These are phyloP conservation scores for Holotrichia oblita DNA, from an alignment of 1,140 invertebrate genomes.

Conservation along the genomic window DNA sequence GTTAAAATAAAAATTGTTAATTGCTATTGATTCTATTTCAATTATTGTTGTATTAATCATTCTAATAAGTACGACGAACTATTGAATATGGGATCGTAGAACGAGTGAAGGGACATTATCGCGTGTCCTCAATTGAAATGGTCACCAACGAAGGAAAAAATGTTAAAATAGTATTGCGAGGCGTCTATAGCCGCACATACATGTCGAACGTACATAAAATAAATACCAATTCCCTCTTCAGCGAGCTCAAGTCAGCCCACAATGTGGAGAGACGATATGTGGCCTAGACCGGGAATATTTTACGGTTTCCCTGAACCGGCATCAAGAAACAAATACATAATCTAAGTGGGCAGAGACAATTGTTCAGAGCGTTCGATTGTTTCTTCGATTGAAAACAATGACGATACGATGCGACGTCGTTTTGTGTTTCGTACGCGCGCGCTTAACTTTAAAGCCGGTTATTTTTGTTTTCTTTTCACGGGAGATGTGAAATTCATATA, in stretches of 20 bases:
- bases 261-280: background rate
- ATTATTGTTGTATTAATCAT: too few relatives aligned
- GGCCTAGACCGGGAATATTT: slow-evolving; percentile 14
- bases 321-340: slow-evolving; percentile 19
- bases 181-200: slow-evolving; percentile 26
- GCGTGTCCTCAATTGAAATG: slow-evolving; percentile 2
- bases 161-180: slow-evolving; percentile 14
- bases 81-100: background rate
- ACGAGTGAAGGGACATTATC: background rate
- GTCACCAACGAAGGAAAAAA: background rate
- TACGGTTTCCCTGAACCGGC: slow-evolving; percentile 24
- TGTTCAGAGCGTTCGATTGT: slow-evolving; percentile 22
- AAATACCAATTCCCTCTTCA: slow-evolving; percentile 17
- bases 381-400: slow-evolving; percentile 14
- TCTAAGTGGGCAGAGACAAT: slow-evolving; percentile 24
- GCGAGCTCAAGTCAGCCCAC: slow-evolving; percentile 1
- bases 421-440: background rate
- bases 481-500: too few relatives aligned
- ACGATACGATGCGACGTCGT: background rate
- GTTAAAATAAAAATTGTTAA: too few relatives aligned
- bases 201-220: slow-evolving; percentile 17
- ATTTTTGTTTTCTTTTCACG: too few relatives aligned
- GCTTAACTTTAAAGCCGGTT: too few relatives aligned
- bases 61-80: background rate
- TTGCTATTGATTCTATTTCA: too few relatives aligned